A percentile compares a stretch with the other conserved stretches of the same genome.
Evolutionary conservation across 2,888 invertebrate genomes (phyloP).

Genomic region (Lasioglossum calceatum): DNA sequence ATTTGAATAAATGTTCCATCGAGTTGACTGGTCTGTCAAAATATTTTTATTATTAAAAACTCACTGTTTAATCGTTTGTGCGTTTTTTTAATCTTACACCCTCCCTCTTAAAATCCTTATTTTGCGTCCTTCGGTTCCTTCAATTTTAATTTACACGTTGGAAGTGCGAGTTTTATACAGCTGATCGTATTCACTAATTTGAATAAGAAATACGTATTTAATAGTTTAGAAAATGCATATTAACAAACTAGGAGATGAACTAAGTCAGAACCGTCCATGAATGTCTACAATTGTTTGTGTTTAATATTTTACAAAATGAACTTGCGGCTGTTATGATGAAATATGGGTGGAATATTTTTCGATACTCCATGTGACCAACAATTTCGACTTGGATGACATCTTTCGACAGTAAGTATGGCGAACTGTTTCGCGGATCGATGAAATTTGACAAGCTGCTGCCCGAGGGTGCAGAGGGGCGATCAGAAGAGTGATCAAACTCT

Average conservation of each 20-base stretch:
- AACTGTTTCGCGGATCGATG: too few species aligned
- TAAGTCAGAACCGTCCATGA: too few species aligned
- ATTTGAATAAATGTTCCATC: constrained; percentile 74
- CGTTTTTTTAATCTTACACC: constrained; percentile 39
- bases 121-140: neutral
- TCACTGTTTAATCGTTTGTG: constrained; percentile 83
- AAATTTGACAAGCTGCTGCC: too few species aligned
- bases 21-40: constrained; percentile 79
- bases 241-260: too few species aligned
- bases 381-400: too few species aligned
- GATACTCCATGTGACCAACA: too few species aligned
- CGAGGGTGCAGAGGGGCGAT: too few species aligned
- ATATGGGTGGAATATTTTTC: too few species aligned
- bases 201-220: neutral
- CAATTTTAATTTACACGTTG: neutral
- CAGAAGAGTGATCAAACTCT: too few species aligned
- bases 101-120: neutral
- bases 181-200: neutral
- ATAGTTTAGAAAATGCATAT: neutral
- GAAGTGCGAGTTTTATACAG: too few species aligned
- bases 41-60: constrained; percentile 84
- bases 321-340: neutral
- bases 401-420: too few species aligned
- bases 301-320: neutral
- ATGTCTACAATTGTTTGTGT: neutral